phyloP scores from a whole-genome alignment of 2,888 invertebrate genomes.

The Phrixothrix hirtus region DNA sequence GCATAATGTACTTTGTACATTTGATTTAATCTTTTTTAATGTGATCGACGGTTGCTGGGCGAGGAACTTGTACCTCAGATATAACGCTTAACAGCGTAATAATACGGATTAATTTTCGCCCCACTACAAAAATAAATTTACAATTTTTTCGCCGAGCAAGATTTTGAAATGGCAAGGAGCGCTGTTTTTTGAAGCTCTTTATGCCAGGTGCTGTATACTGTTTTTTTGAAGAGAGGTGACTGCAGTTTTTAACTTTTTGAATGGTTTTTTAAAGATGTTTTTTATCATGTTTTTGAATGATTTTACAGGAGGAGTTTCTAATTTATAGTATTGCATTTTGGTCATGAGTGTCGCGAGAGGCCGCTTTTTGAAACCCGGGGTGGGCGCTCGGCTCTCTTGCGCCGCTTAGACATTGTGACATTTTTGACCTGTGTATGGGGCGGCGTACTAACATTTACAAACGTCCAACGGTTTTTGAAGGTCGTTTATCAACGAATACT shows the following conservation, averaged over 20 bases:
- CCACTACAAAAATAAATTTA: conserved; percentile 25
- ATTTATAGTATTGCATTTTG: conserved; percentile 49
- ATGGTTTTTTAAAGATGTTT: conserved; percentile 47
- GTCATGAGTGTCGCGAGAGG: conserved; percentile 54
- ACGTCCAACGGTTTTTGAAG: conserved; percentile 70
- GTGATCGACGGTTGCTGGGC: conserved; percentile 31
- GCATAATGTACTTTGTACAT: conserved; percentile 47
- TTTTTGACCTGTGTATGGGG: conserved; percentile 87
- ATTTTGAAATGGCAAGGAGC: conserved; percentile 53
- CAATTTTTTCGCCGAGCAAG: conserved; percentile 31
- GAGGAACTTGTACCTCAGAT: conserved; percentile 29
- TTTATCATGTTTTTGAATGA: conserved; percentile 48
- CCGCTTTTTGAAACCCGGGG: conserved; percentile 56
- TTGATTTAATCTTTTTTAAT: conserved; percentile 39
- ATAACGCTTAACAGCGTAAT: conserved; percentile 26
- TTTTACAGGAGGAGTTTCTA: conserved; percentile 36
- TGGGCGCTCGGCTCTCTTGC: conserved; percentile 53
- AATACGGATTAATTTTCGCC: conserved; percentile 23
- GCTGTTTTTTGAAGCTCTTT: conserved; percentile 49
- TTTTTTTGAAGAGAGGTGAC: conserved; percentile 44
- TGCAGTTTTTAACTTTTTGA: conserved; percentile 39
- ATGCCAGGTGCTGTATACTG: conserved; percentile 50
- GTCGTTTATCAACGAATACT: conserved; percentile 66
- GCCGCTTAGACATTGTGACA: conserved; percentile 72
- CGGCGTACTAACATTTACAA: conserved; percentile 67